Conservation (phyloP, 2,113 vertebrate genomes). For the Silurus meridionalis region DNA sequence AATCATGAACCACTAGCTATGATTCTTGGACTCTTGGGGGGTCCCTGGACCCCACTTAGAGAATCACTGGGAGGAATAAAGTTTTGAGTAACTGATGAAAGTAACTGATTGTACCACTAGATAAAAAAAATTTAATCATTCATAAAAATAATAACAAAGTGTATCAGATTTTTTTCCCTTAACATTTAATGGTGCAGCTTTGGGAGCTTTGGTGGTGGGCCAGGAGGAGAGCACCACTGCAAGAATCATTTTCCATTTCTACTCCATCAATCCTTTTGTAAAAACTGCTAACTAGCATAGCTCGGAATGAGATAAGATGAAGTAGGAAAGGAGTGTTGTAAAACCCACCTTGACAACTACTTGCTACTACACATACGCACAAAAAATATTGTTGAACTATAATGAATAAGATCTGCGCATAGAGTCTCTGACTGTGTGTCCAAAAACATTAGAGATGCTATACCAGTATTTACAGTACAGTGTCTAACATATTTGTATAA, state of each 20-base stretch:
- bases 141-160: neutral
- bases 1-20: neutral
- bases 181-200: neutral
- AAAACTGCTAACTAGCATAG: neutral
- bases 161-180: neutral
- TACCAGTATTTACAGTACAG: neutral
- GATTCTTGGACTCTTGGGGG: neutral
- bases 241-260: neutral
- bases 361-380: neutral
- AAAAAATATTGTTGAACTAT: slow-evolving; percentile 3
- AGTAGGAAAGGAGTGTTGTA: slow-evolving; percentile 35
- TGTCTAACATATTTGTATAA: neutral
- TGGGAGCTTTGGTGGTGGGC: neutral
- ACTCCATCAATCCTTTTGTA: neutral
- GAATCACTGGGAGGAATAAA: neutral
- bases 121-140: neutral
- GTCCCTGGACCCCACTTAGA: neutral
- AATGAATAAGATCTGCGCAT: neutral
- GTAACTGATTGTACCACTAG: neutral
- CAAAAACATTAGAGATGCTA: neutral
- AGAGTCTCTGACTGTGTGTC: neutral
- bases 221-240: neutral
- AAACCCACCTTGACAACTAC: slow-evolving; percentile 14
- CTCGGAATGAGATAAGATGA: neutral
- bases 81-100: neutral